Percentiles rank a stretch among this genome's conserved stretches.
Evolutionary conservation across 2,888 invertebrate genomes (phyloP).

Genomic region (Pantelozetes paolii): DNA sequence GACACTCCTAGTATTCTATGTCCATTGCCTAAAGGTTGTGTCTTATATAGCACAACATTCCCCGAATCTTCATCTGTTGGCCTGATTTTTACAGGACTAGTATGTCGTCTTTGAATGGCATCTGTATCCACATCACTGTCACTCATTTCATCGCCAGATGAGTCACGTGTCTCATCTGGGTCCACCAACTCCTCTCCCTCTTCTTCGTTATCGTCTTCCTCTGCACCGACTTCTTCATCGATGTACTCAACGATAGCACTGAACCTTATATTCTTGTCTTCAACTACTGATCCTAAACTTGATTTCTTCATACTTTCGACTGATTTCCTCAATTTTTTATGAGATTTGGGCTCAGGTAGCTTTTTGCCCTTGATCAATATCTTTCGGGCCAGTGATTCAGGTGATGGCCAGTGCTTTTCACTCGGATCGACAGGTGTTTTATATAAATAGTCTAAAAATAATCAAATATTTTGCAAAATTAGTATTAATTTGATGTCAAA

Average conservation of each 20-base stretch:
- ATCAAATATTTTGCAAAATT: too few relatives aligned
- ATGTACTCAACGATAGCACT: neutral
- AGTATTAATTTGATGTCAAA: too few relatives aligned
- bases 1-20: neutral
- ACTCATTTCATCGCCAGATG: neutral
- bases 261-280: too few relatives aligned
- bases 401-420: constrained; percentile 55
- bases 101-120: neutral
- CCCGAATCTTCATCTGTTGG: neutral
- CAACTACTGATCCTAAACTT: too few relatives aligned
- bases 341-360: neutral
- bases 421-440: constrained; percentile 53
- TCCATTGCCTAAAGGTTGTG: too few relatives aligned
- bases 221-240: neutral
- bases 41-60: too few relatives aligned
- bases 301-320: too few relatives aligned
- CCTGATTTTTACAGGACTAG: neutral
- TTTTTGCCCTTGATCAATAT: constrained; percentile 56
- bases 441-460: constrained; percentile 55
- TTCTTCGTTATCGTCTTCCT: neutral
- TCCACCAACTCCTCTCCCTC: neutral
- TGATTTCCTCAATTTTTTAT: neutral
- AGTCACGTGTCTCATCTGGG: neutral
- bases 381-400: constrained; percentile 55
- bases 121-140: neutral